Evolutionary conservation across 2,113 vertebrate species (phyloP).

Genomic region (Tetrax tetrax): DNA sequence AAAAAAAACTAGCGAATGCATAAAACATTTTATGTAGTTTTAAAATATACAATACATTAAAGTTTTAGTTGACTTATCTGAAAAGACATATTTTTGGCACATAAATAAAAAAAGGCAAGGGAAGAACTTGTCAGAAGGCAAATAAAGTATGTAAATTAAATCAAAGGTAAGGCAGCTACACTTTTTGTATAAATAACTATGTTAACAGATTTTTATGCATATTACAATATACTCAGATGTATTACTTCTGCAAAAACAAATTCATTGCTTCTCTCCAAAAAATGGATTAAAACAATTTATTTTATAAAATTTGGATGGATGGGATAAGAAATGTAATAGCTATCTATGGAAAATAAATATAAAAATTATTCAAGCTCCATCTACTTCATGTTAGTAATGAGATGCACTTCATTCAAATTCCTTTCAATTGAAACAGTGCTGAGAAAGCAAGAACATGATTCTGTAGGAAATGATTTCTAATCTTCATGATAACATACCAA

Average conservation of each 20-base stretch:
- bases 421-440: slow-evolving; percentile 85
- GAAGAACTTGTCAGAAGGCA: slow-evolving; percentile 83
- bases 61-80: slow-evolving; percentile 83
- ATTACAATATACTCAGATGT: slow-evolving; percentile 80
- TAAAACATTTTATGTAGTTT: slow-evolving; percentile 80
- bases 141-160: slow-evolving; percentile 85
- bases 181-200: slow-evolving; percentile 85
- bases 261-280: slow-evolving; percentile 80
- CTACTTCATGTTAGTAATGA: slow-evolving; percentile 85
- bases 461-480: slow-evolving; percentile 85
- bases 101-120: slow-evolving; percentile 83
- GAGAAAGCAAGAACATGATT: slow-evolving; percentile 85
- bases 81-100: slow-evolving; percentile 82
- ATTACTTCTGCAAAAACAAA: slow-evolving; percentile 82
- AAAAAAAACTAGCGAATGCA: slow-evolving; percentile 64
- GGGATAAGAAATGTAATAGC: slow-evolving; percentile 81
- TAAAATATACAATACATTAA: slow-evolving; percentile 82
- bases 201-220: slow-evolving; percentile 84
- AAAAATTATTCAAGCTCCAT: slow-evolving; percentile 85
- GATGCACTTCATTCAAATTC: slow-evolving; percentile 88
- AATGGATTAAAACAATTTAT: slow-evolving; percentile 84
- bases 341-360: slow-evolving; percentile 84
- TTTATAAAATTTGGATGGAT: slow-evolving; percentile 84
- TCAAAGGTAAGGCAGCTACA: slow-evolving; percentile 83
- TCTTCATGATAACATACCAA: slow-evolving; percentile 84